These are phyloP conservation scores for Drosophila willistoni DNA, from an alignment of 1,140 invertebrate genomes.

Conservation along the genomic window DNA sequence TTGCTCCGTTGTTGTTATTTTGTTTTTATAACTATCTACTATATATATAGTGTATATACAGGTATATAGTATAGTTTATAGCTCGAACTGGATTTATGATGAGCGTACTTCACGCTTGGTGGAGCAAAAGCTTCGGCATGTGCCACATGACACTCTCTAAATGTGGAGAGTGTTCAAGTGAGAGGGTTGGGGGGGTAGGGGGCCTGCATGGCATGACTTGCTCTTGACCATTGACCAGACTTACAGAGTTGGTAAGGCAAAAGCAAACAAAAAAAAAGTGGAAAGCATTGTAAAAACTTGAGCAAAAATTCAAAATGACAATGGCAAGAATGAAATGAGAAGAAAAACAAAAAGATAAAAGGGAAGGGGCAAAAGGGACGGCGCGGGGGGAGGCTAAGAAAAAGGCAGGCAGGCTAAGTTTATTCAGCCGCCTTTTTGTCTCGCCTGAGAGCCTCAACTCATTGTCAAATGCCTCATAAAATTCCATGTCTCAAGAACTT, in stretches of 20 bases:
- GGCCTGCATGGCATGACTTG: background rate
- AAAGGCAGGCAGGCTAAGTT: background rate
- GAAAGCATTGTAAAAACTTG: slow-evolving; percentile 23
- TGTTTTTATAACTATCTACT: slow-evolving; percentile 35
- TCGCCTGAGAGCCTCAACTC: slow-evolving; percentile 66
- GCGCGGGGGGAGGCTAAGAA: background rate
- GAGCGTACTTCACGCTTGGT: slow-evolving; percentile 70
- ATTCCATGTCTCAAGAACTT: slow-evolving; percentile 40
- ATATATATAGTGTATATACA: slow-evolving; percentile 12
- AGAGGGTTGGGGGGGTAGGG: slow-evolving; percentile 16
- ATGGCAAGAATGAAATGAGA: slow-evolving; percentile 30
- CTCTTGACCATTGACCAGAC: slow-evolving; percentile 72
- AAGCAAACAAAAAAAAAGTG: slow-evolving; percentile 33
- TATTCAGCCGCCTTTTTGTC: slow-evolving; percentile 54
- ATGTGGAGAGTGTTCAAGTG: background rate
- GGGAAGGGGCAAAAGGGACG: slow-evolving; percentile 11
- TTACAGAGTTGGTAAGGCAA: slow-evolving; percentile 23
- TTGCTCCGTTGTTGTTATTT: slow-evolving; percentile 35
- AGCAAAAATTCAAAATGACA: slow-evolving; percentile 44
- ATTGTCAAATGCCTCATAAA: slow-evolving; percentile 51
- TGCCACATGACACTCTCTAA: slow-evolving; percentile 71
- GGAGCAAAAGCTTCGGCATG: slow-evolving; percentile 56
- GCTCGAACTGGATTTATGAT: slow-evolving; percentile 52
- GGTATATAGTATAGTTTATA: slow-evolving; percentile 22
- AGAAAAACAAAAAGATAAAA: slow-evolving; percentile 28